Base-by-base conservation (phyloP, 1,140 invertebrate genomes). In the Drosophila erecta region DNA sequence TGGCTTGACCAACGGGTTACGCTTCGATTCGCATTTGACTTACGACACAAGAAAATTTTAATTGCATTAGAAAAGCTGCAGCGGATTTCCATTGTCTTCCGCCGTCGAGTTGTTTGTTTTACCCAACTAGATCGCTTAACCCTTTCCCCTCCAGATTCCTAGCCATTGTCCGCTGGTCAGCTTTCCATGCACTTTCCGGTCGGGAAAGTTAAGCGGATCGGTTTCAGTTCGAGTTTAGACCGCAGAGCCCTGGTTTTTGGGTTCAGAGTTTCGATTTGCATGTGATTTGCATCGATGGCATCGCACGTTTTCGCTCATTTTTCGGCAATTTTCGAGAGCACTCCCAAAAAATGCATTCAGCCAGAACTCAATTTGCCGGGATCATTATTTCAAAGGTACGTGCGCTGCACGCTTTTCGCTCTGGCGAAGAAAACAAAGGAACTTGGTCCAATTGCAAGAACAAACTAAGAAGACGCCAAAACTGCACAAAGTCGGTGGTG, bases 1-100 rank as follows among this genome's bases (percentile, higher is more conserved):
- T 70, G 72, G 59, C 54, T 46, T 22, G 60, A 50, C 58, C 58
- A 79, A 70, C 77, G 65, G 74, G 69, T 73, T 76, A 37, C 54
- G 46, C 67, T 74, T 74, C 64, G 78, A 87, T 87, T 76, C 79
- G 76, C 84, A 73, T 79, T 86, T 87, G 83, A 87, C 83, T 87
- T 87, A 75, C 69, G 53, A 58, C 47, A 70, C 54, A 56, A 57
- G 24, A 55, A 75, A 64, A 56, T 59, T 81, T 89, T 87, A 87
- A 87, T 87, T 87, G 84, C 84, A 87, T 89, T 84, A 84, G 70
- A 87, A 69, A 47, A 65, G 40, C 61, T 75, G 73, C 73, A 77
- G 43, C 37, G 61, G 54, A 41, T 40, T 17, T 35, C 54, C 51
- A 54, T 46, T 78, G 74, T 41, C 40, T 37, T 46, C 11, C 5